Evolutionary conservation across 2,113 vertebrate genomes (phyloP), one percentile per base, ranked within the genome.

Genomic region (Leptocoma aspasia): DNA sequence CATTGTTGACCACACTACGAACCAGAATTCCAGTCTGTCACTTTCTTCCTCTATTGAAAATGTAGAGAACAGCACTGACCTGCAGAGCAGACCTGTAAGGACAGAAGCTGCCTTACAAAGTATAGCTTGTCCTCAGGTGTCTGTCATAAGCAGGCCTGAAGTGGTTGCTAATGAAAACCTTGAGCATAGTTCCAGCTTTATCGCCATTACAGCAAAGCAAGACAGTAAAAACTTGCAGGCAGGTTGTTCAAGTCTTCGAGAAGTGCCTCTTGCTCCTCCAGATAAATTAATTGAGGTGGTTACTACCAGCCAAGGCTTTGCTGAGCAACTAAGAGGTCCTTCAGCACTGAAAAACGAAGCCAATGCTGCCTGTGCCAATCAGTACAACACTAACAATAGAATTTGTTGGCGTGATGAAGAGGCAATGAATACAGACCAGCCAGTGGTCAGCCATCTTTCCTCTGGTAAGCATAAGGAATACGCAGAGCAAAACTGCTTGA

Each of bases 1-100:
- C 90, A 98, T 98, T 59, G 98, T 98, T 30, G 98, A 98, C 91
- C 98, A 98, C 96, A 98, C 98, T 80, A 97, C 98, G 7, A 98
- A 98, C 26, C 94, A 98, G 89, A 98, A 98, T 93, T 97, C 98
- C 86, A 96, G 90, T 47, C 82, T 98, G 71, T 97, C 98, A 6
- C 97, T 98, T 85, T 91, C 97, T 33, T 92, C 97, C 81, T 96
- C 97, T 84, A 31, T 96, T 41, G 98, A 98, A 91, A 97, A 93
- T 3, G 7, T 91, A 28, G 98, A 98, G 84, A 96, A 63, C 89
- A 95, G 88, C 94, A 33, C 93, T 78, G 98, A 98, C 75, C 68
- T 97, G 68, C 98, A 98, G 84, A 95, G 82, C 96, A 96, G 98
- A 94, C 82, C 97, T 3, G 83, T 94, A 69, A 98, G 98, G 97